phyloP scores from a whole-genome alignment of 2,113 vertebrate species.

The Chionodraco myersi region DNA sequence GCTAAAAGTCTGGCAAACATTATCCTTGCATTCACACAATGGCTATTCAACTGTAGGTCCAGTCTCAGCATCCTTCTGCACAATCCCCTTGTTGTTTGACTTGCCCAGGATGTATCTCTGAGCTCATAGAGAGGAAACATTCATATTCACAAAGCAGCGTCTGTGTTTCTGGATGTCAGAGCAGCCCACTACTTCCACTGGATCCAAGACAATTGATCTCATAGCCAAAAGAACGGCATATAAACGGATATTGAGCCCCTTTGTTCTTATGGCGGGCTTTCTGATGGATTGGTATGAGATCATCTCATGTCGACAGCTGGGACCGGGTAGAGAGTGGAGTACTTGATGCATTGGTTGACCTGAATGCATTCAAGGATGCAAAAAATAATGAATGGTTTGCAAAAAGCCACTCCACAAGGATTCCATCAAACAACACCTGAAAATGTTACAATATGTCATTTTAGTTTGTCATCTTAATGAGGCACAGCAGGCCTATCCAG shows the following conservation, averaged over 20 bases:
- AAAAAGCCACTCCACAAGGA: conserved; percentile 12
- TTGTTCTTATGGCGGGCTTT: conserved; percentile 10
- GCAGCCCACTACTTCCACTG: conserved; percentile 62
- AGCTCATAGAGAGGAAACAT: conserved; percentile 65
- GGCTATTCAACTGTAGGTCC: conserved; percentile 37
- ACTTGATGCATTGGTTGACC: neutral
- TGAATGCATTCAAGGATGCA: neutral
- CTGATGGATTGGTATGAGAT: conserved; percentile 37
- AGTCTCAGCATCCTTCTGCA: conserved; percentile 57
- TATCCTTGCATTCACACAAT: conserved; percentile 63
- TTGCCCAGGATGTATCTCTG: conserved; percentile 63
- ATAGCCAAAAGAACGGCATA: conserved; percentile 8
- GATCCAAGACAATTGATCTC: conserved; percentile 38
- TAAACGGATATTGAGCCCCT: conserved; percentile 17
- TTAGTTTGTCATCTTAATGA: neutral
- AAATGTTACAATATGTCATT: conserved; percentile 1
- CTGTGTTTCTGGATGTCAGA: conserved; percentile 63
- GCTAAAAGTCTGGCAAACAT: conserved; percentile 73
- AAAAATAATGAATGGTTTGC: neutral
- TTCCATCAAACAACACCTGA: conserved; percentile 16
- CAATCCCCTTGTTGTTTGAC: conserved; percentile 66
- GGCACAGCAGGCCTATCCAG: neutral
- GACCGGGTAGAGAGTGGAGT: neutral
- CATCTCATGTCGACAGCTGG: conserved; percentile 15
- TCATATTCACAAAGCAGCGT: conserved; percentile 61